phyloP scores from a whole-genome alignment of 1,140 invertebrate species.

The Drosophila orosa region DNA sequence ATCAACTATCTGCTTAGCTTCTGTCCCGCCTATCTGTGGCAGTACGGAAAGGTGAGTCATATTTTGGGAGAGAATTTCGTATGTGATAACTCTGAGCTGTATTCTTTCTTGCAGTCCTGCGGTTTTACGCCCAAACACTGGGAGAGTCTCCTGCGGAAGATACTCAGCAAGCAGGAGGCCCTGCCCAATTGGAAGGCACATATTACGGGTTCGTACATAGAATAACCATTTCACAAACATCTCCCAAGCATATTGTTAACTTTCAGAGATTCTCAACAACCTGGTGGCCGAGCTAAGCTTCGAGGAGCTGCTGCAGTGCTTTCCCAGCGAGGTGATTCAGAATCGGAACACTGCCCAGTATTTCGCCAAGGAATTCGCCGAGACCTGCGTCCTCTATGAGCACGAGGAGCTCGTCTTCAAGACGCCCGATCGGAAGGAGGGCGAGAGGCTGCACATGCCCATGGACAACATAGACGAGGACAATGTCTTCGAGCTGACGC shows the following conservation, averaged over 20 bases:
- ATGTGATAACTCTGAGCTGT: not conserved
- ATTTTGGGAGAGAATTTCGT: fast-evolving
- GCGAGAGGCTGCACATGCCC: slow-evolving; percentile 60
- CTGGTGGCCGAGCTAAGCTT: slow-evolving; percentile 74
- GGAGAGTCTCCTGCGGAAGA: slow-evolving; percentile 77
- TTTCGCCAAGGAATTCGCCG: slow-evolving; percentile 75
- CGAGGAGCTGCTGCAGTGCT: slow-evolving; percentile 79
- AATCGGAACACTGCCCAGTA: slow-evolving; percentile 72
- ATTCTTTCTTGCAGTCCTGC: slow-evolving; percentile 56
- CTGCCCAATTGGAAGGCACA: slow-evolving; percentile 76
- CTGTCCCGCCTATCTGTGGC: slow-evolving; percentile 76
- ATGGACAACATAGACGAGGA: slow-evolving; percentile 83
- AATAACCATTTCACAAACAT: not conserved
- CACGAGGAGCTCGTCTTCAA: slow-evolving; percentile 69
- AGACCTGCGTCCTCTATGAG: slow-evolving; percentile 70
- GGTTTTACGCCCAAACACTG: slow-evolving; percentile 80
- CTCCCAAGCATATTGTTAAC: not conserved
- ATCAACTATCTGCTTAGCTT: slow-evolving; percentile 81
- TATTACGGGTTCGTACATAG: slow-evolving; percentile 59
- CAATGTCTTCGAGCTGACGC: slow-evolving; percentile 78
- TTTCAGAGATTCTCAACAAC: slow-evolving; percentile 77
- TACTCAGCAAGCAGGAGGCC: slow-evolving; percentile 73
- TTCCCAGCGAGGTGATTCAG: slow-evolving; percentile 76
- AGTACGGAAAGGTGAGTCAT: slow-evolving; percentile 74
- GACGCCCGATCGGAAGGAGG: slow-evolving; percentile 43